Base-by-base conservation (phyloP, 2,888 invertebrate species). In the Eustalomyia histrio region DNA sequence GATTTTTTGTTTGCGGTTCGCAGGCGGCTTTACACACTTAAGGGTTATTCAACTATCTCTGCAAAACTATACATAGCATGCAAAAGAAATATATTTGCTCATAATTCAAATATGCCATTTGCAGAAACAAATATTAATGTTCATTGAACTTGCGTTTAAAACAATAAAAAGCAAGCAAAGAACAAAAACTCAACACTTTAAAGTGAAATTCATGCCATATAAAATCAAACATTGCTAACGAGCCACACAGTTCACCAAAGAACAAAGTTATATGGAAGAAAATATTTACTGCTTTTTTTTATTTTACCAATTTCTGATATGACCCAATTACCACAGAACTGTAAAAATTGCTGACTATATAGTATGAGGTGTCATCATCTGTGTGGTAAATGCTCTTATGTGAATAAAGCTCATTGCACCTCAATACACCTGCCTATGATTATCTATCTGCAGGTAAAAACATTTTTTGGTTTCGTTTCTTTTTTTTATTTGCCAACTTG, bases 241-340 rank as follows among this genome's bases (percentile, higher is more conserved):
- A 67, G 16, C 9, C 50, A 17, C 39, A 17, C 35, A 55, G n/a
- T 55, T 47, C 47, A 72, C 47, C 10, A 43, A 24, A 60, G 24
- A 50, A 53, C 9, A 21, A 39, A 33, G n/a, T n/a, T 6, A 24
- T 6, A 29, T 14, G 17, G 29, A 7, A 47, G 8, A 9, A 29
- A 58, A 39, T 10, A 39, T 39, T 14, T 12, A 39, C 6, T 47
- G n/a, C 0, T 47, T 47, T 47, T n/a, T 47, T 47, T 47, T 35
- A 1, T 35, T 21, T 47, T n/a, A 6, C 43, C 76, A 71, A 72
- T 78, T 73, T 79, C 65, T 29, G 24, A 73, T 61, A 68, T 79
- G 72, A 68, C 72, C 78, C 78, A 79, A 79, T 73, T 79, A 63
- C 67, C 60, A 79, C 55, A 73, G 4, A 52, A 47, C 9, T 58